Conservation (phyloP, 2,888 invertebrate genomes). For the Chrysolina americana region DNA sequence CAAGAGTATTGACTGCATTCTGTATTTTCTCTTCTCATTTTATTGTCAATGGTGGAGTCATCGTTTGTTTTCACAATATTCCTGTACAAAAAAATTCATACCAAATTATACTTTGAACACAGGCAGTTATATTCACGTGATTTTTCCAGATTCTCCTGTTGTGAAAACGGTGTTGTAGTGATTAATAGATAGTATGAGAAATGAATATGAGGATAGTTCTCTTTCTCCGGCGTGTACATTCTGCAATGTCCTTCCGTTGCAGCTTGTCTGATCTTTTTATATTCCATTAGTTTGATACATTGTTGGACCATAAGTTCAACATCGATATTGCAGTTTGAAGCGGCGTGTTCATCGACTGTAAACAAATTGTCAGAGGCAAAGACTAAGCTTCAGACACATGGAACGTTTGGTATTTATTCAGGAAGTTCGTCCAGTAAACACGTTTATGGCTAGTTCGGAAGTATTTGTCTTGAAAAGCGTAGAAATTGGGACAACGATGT, state of each 20-base stretch:
- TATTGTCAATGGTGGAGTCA: too few relatives aligned
- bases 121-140: too few relatives aligned
- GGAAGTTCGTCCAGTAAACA: not conserved
- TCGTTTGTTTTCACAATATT: too few relatives aligned
- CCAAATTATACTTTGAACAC: too few relatives aligned
- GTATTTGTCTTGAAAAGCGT: not conserved
- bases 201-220: too few relatives aligned
- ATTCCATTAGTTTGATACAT: conserved; percentile 8
- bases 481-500: not conserved
- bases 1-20: too few relatives aligned
- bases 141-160: too few relatives aligned
- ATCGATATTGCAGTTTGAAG: conserved; percentile 22
- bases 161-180: too few relatives aligned
- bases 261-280: conserved; percentile 11
- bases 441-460: not conserved
- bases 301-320: not conserved
- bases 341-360: conserved; percentile 20
- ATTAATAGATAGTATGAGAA: too few relatives aligned
- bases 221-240: too few relatives aligned
- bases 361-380: conserved; percentile 9
- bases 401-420: conserved; percentile 4
- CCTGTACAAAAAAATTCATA: too few relatives aligned
- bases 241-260: not conserved
- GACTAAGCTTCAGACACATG: not conserved
- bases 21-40: too few relatives aligned